These are phyloP conservation scores for Cheilosia impressa DNA, from an alignment of 2,888 invertebrate genomes.

Conservation along the genomic window DNA sequence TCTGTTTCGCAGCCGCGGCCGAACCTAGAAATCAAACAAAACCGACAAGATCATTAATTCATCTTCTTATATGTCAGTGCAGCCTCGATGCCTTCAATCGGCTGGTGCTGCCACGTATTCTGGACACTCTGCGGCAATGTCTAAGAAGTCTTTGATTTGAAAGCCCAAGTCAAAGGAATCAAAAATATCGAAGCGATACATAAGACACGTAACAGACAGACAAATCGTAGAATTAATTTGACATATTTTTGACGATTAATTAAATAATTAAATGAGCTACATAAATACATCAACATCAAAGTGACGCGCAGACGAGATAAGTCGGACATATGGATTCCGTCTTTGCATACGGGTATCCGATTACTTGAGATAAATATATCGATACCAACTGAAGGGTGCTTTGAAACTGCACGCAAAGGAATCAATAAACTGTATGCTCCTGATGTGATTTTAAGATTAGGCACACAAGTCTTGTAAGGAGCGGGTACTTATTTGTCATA, in stretches of 20 bases:
- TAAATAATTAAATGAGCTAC: conserved; percentile 73
- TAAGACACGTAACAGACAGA: conserved; percentile 69
- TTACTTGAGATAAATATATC: no score
- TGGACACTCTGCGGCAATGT: conserved; percentile 68
- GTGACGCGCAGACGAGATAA: conserved; percentile 34
- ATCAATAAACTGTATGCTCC: not conserved
- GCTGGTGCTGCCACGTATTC: conserved; percentile 37
- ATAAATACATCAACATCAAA: conserved; percentile 68
- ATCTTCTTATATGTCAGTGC: conserved; percentile 71
- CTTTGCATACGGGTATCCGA: conserved; percentile 57
- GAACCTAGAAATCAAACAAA: conserved; percentile 74
- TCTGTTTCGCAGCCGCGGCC: conserved; percentile 46
- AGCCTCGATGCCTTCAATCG: conserved; percentile 61
- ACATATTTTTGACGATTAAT: conserved; percentile 75
- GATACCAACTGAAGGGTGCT: not conserved
- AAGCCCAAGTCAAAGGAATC: conserved; percentile 51
- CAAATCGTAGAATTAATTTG: conserved; percentile 75
- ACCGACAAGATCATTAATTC: conserved; percentile 74
- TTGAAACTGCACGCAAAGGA: not conserved
- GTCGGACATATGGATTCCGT: conserved; percentile 58
- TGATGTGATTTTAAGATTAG: not conserved
- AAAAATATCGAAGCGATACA: conserved; percentile 64
- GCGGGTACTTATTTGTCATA: not conserved
- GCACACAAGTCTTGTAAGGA: not conserved
- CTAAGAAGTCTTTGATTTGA: conserved; percentile 65